Base-by-base conservation (phyloP, 1,140 invertebrate species). In the Uloborus diversus region DNA sequence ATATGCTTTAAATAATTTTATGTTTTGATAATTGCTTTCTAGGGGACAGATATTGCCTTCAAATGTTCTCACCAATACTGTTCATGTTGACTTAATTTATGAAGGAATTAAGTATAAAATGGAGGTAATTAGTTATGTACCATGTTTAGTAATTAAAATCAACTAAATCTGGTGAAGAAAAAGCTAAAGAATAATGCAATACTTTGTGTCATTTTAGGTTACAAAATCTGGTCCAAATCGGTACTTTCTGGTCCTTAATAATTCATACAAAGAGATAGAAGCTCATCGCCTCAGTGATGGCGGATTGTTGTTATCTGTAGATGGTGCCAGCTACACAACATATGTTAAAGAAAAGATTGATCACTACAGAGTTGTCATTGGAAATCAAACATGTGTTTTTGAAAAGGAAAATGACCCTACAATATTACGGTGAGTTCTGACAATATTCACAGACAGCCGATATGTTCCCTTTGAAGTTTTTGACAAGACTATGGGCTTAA, bases 331-430 rank as follows among this genome's bases (percentile, higher is more conserved):
- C 79, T 97, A 94, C 87, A 98, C 95, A 0, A 99, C 98, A 0
- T 99, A 99, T 86, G 94, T 99, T 90, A 96, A 97, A 84, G 97
- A 99, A 86, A 96, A 99, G 87, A 94, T 98, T 0, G 96, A 97
- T 87, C 92, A 95, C 73, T 99, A 98, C 86, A 91, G 97, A 42
- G 95, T 99, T 32, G 94, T 97, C 0, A 99, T 99, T 85, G 97
- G 96, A 23, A 99, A 99, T 87, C 96, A 98, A 84, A 99, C 97
- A 0, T 98, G 96, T 85, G 91, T 99, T 7, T 98, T 99, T 85
- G 96, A 99, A 78, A 99, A 99, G 86, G 97, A 99, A 87, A 99
- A 98, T 85, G 98, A 99, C 87, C 97, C 97, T 0, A 97, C 96
- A 0, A 89, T 98, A 14, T 85, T 99, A 14, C 90, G 96, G 87